A percentile compares a stretch with the other conserved stretches of the same genome.
Evolutionary conservation across 2,888 invertebrate species (phyloP).

Genomic region (Ametastegia equiseti): DNA sequence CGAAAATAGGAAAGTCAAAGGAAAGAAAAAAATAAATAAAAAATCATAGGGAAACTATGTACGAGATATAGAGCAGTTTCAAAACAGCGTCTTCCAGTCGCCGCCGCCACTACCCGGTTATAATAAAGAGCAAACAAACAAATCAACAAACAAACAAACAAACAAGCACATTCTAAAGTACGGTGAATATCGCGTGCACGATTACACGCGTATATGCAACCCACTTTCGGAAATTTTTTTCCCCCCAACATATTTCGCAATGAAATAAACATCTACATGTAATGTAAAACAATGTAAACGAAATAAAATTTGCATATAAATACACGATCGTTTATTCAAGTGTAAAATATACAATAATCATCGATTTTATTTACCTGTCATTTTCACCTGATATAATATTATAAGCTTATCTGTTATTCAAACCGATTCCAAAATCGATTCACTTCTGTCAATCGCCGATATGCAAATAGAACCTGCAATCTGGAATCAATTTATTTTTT

Average conservation of each 20-base stretch:
- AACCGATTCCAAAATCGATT: too few species aligned
- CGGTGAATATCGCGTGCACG: conserved; percentile 4
- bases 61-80: conserved; percentile 41
- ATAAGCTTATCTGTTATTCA: too few species aligned
- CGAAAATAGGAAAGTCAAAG: background rate
- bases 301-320: conserved; percentile 71
- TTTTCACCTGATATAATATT: too few species aligned
- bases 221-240: background rate
- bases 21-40: conserved; percentile 18
- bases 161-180: conserved; percentile 2
- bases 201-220: background rate
- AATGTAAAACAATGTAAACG: conserved; percentile 64
- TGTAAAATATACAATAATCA: too few species aligned
- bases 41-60: too few species aligned
- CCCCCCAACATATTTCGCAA: background rate
- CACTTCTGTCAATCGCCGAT: too few species aligned
- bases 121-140: conserved; percentile 27
- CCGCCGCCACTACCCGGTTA: conserved; percentile 36
- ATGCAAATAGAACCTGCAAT: too few species aligned
- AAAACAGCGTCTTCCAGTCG: conserved; percentile 50
- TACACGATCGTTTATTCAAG: conserved; percentile 73
- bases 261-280: conserved; percentile 38
- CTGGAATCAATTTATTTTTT: too few species aligned
- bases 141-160: conserved; percentile 15
- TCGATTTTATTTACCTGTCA: background rate